Evolutionary conservation across 2,797 vertebrate genomes (phyloP).

Genomic region (Neostethus bicornis): DNA sequence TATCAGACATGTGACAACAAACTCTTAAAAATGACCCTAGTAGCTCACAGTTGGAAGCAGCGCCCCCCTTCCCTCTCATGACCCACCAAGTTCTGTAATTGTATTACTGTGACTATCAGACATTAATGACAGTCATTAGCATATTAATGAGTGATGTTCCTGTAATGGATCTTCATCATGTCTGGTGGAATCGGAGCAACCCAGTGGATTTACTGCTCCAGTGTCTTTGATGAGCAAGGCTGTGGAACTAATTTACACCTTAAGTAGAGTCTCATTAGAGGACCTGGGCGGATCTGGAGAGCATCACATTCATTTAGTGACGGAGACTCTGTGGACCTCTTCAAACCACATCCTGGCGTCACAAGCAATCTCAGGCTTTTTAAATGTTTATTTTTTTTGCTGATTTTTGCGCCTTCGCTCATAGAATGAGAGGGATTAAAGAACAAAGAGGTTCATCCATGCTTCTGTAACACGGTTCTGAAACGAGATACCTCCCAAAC

Average conservation of each 20-base stretch:
- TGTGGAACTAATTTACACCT: conserved; percentile 72
- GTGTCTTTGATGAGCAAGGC: conserved; percentile 55
- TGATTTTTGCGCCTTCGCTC: too few relatives aligned
- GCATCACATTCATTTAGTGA: conserved; percentile 30
- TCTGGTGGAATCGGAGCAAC: conserved; percentile 52
- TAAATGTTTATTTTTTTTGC: conserved; percentile 28
- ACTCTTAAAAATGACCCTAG: background rate
- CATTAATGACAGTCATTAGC: conserved; percentile 70
- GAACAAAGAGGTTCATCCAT: conserved; percentile 8
- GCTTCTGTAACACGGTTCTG: too few relatives aligned
- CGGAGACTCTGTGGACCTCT: conserved; percentile 12
- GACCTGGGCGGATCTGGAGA: conserved; percentile 48
- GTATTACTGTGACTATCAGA: conserved; percentile 68
- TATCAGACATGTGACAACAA: too few relatives aligned
- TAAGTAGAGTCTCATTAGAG: conserved; percentile 64
- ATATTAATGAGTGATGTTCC: conserved; percentile 75
- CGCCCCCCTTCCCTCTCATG: conserved; percentile 8
- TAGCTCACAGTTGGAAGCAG: conserved; percentile 5
- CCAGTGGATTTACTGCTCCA: conserved; percentile 58
- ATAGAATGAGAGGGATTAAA: too few relatives aligned
- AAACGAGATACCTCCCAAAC: too few relatives aligned
- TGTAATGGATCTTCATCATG: conserved; percentile 65
- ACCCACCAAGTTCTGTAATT: conserved; percentile 60
- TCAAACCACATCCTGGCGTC: conserved; percentile 15
- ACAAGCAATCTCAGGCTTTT: conserved; percentile 29